Evolutionary conservation across 23 tunicate genomes (phyloP).

Genomic region (Phallusia fumigata): DNA sequence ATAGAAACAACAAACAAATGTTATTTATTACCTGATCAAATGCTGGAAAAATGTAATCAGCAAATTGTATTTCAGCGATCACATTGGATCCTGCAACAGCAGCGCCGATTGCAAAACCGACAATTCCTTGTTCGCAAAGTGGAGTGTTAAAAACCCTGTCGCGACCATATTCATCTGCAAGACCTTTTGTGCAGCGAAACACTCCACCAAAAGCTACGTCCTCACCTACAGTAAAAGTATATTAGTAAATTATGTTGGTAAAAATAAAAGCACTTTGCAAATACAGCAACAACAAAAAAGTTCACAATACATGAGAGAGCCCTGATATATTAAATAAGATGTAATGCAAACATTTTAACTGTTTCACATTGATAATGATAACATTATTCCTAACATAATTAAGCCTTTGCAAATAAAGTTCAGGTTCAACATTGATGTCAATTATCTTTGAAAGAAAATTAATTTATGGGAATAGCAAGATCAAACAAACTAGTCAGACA

Average conservation of each 20-base stretch:
- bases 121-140: constrained; percentile 97
- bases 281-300: too few species aligned
- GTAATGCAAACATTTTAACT: too few species aligned
- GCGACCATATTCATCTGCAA: constrained; percentile 77
- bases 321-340: too few species aligned
- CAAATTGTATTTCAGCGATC: constrained; percentile 98
- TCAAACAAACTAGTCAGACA: too few species aligned
- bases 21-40: constrained; percentile 97
- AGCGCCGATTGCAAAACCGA: constrained; percentile 95
- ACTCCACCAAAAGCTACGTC: constrained; percentile 99
- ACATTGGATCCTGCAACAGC: constrained; percentile 96
- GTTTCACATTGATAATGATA: too few species aligned
- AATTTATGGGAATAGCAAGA: too few species aligned
- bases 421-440: too few species aligned
- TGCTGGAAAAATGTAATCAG: constrained; percentile 98
- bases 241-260: neutral
- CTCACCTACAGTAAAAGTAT: constrained; percentile 46
- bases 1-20: neutral
- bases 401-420: too few species aligned
- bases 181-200: constrained; percentile 95
- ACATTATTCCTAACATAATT: too few species aligned
- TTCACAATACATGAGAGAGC: too few species aligned
- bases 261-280: too few species aligned
- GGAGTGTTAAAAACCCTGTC: constrained; percentile 98
- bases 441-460: too few species aligned